These are phyloP conservation scores for Panagrolaimus sp. DNA, from an alignment of 1,140 invertebrate genomes.

Conservation along the genomic window DNA sequence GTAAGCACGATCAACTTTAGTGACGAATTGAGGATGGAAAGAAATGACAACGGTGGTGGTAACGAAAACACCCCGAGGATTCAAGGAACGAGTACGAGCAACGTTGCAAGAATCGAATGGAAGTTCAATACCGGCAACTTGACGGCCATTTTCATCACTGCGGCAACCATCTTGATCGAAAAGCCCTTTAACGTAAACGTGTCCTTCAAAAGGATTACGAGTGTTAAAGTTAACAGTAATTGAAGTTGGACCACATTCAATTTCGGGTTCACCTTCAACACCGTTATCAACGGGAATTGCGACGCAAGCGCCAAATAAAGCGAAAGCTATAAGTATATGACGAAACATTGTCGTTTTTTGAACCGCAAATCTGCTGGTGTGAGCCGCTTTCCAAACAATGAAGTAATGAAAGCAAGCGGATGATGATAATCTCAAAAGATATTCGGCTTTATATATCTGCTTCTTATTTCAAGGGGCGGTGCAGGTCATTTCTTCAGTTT, in stretches of 20 bases:
- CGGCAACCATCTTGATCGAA: slow-evolving; percentile 57
- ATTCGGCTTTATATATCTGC: no score
- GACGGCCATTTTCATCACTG: slow-evolving; percentile 57
- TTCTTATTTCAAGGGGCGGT: no score
- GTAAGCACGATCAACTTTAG: slow-evolving; percentile 59
- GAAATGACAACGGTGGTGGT: slow-evolving; percentile 59
- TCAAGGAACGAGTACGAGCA: slow-evolving; percentile 57
- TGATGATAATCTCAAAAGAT: no score
- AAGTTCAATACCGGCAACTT: slow-evolving; percentile 59
- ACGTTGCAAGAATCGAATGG: slow-evolving; percentile 59
- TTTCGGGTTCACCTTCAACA: slow-evolving; percentile 52
- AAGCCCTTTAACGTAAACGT: slow-evolving; percentile 59
- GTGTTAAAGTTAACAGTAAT: slow-evolving; percentile 60
- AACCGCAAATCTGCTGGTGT: no score
- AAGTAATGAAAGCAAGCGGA: no score
- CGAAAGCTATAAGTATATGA: slow-evolving; percentile 7
- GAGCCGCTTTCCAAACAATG: no score
- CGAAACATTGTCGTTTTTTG: not conserved
- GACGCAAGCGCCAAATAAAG: slow-evolving; percentile 11
- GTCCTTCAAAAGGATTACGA: slow-evolving; percentile 59
- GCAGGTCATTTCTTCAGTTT: no score
- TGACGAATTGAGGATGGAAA: slow-evolving; percentile 59
- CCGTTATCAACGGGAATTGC: slow-evolving; percentile 54
- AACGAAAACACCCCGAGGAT: slow-evolving; percentile 58
- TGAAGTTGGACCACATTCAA: slow-evolving; percentile 56